Evolutionary conservation across 2,113 vertebrate species (phyloP).

Genomic region (Hirundichthys speculiger): DNA sequence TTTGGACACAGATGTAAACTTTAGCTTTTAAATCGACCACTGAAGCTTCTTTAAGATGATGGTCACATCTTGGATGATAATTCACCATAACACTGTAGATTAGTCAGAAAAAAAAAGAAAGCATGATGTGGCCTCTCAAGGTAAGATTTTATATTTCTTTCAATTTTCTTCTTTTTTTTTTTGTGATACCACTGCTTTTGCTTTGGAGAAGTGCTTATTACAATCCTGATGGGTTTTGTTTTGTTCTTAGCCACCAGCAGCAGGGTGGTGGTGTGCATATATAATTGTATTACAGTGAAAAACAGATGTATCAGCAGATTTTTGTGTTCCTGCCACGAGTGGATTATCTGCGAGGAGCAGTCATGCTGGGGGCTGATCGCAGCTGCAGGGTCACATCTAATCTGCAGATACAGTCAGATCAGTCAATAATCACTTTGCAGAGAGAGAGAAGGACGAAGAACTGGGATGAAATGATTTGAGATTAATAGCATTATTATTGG

Average conservation of each 20-base stretch:
- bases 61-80: too few species aligned
- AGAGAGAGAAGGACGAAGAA: not conserved
- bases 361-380: slow-evolving; percentile 29
- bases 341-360: slow-evolving; percentile 57
- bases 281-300: slow-evolving; percentile 33
- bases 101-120: too few species aligned
- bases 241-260: slow-evolving; percentile 14
- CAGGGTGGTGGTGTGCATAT: not conserved
- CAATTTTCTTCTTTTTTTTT: too few species aligned
- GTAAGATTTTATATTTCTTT: too few species aligned
- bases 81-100: too few species aligned
- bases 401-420: slow-evolving; percentile 49
- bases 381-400: slow-evolving; percentile 43
- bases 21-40: too few species aligned
- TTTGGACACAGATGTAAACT: too few species aligned
- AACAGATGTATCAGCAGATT: slow-evolving; percentile 55
- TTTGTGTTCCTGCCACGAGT: slow-evolving; percentile 25
- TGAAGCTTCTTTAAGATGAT: too few species aligned
- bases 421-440: slow-evolving; percentile 16
- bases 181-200: too few species aligned
- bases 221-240: not conserved
- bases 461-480: not conserved
- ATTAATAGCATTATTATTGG: not conserved
- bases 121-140: too few species aligned
- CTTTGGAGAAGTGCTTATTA: too few species aligned